These are phyloP conservation scores for Luidia sarsii DNA, from an alignment of 53 echinoderm and acorn worm species.

Conservation along the genomic window DNA sequence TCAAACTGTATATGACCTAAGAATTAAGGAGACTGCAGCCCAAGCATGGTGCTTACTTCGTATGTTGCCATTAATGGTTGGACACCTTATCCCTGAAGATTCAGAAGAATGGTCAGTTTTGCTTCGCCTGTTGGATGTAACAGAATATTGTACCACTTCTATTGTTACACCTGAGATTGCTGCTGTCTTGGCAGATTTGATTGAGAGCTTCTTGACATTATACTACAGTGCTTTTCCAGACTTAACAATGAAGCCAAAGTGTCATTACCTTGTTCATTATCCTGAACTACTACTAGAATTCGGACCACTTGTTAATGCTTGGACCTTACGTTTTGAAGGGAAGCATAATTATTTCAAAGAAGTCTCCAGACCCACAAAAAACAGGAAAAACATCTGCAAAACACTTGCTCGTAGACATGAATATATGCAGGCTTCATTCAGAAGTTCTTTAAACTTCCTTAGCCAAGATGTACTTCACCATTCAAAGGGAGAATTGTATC, in stretches of 20 bases:
- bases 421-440: slow-evolving; percentile 45
- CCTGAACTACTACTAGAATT: slow-evolving; percentile 41
- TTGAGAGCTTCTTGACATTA: slow-evolving; percentile 33
- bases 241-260: slow-evolving; percentile 42
- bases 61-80: slow-evolving; percentile 61
- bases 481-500: slow-evolving; percentile 28
- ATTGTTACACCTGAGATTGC: slow-evolving; percentile 28
- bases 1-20: slow-evolving; percentile 19
- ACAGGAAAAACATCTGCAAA: slow-evolving; percentile 39
- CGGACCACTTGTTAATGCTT: slow-evolving; percentile 51
- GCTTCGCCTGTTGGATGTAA: slow-evolving; percentile 54
- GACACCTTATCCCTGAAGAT: slow-evolving; percentile 36
- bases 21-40: slow-evolving; percentile 59
- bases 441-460: slow-evolving; percentile 7
- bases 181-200: slow-evolving; percentile 29
- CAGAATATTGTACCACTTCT: slow-evolving; percentile 41
- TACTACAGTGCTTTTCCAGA: slow-evolving; percentile 44
- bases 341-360: slow-evolving; percentile 50
- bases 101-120: slow-evolving; percentile 16
- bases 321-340: slow-evolving; percentile 48
- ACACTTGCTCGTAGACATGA: slow-evolving; percentile 46
- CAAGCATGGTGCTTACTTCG: slow-evolving; percentile 62
- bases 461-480: slow-evolving; percentile 16
- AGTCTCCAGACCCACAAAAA: slow-evolving; percentile 41
- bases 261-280: slow-evolving; percentile 51